Base-by-base conservation (phyloP, 2,888 invertebrate genomes). In the Cheilosia pagana region DNA sequence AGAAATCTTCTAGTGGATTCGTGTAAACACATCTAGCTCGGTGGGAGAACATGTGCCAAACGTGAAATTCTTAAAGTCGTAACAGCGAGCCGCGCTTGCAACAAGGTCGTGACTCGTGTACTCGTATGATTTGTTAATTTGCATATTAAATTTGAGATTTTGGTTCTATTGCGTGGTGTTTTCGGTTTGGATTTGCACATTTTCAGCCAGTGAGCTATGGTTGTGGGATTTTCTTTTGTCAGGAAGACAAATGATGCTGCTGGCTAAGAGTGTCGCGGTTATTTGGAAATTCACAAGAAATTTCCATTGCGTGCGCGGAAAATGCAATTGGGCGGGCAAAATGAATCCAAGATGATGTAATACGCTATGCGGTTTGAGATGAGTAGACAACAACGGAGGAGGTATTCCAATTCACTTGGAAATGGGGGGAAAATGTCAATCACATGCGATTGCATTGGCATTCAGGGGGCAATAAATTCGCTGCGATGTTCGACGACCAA, bases 211-310 rank as follows among this genome's bases (percentile, higher is more conserved):
- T n/a, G 43, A 70, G 70, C 67, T 76, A 60, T 10, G 55, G 53
- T 72, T 53, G 65, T 77, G 67, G 53, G 68, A 65, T 23, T 82
- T 77, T 77, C 48, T 63, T 63, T 63, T 79, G 70, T 67, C 68
- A 70, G 59, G 63, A 83, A 83, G 74, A 79, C 74, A 74, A 63
- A 78, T 83, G 67, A 63, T 68, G 57, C 45, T 41, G 70, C 70
- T 45, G 68, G 57, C 50, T 43, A 53, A 62, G 21, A 71, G 25
- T 48, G 45, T 43, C 23, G 57, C 23, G 57, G 45, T 52, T 10
- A 52, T 70, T 59, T 70, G 59, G 41, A 52, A 71, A 71, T 50
- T 41, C 50, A 35, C 70, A 70, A 45, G 52, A 68, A 21, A 39
- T 50, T 35, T 63, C 19, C 4, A 23, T 67, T 67, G 25, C 28